phyloP scores from a whole-genome alignment of 1,140 invertebrate genomes.

The Drosophila oshimai region DNA sequence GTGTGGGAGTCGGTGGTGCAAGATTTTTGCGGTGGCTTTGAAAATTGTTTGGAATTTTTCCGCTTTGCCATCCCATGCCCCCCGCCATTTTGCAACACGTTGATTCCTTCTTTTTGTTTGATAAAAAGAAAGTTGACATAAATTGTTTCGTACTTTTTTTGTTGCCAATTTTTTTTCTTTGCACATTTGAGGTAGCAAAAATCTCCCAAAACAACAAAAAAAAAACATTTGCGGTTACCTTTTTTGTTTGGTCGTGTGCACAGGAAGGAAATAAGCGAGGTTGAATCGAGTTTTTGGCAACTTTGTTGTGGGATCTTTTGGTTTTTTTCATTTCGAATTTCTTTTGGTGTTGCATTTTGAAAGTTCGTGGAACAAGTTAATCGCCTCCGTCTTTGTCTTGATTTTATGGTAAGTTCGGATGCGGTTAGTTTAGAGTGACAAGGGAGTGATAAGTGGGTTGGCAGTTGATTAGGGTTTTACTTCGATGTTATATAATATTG shows the following conservation, averaged over 20 bases:
- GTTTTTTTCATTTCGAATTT: slow-evolving; percentile 36
- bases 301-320: slow-evolving; percentile 57
- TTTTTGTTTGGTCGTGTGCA: slow-evolving; percentile 44
- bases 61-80: no score
- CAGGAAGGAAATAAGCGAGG: slow-evolving; percentile 66
- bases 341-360: slow-evolving; percentile 65
- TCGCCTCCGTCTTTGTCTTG: slow-evolving; percentile 45
- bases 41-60: slow-evolving; percentile 70
- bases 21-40: slow-evolving; percentile 74
- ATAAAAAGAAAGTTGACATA: slow-evolving; percentile 80
- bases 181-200: slow-evolving; percentile 46
- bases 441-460: slow-evolving; percentile 37
- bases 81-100: slow-evolving; percentile 36
- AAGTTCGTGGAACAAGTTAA: slow-evolving; percentile 72
- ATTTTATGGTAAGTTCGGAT: slow-evolving; percentile 15
- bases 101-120: slow-evolving; percentile 75
- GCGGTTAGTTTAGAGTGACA: slow-evolving; percentile 30
- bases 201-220: slow-evolving; percentile 28
- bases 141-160: slow-evolving; percentile 59
- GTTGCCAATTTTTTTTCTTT: slow-evolving; percentile 6
- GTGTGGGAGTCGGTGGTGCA: slow-evolving; percentile 60
- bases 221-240: slow-evolving; percentile 28
- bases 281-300: slow-evolving; percentile 39
- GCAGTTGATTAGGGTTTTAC: slow-evolving; percentile 12
- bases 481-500: slow-evolving; percentile 2